phyloP scores from a whole-genome alignment of 2,888 invertebrate species.

The Acanthosepion pharaonis region DNA sequence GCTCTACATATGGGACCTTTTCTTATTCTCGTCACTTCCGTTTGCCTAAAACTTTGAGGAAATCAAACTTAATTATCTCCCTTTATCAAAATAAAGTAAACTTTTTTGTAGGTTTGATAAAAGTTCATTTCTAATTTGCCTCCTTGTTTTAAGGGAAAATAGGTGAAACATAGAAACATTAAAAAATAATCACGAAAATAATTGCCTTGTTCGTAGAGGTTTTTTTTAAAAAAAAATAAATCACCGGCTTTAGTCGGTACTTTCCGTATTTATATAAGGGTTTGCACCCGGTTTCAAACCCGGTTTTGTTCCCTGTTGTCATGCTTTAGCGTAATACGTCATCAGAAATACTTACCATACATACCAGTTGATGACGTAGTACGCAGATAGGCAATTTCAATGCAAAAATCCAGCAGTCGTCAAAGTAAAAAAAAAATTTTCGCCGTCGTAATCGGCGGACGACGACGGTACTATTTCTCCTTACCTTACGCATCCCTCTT shows the following conservation, averaged over 20 bases:
- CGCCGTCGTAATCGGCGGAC: neutral
- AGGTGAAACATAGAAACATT: too few relatives aligned
- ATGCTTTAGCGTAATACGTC: neutral
- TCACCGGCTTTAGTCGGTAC: neutral
- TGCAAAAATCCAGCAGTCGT: slow-evolving; percentile 21
- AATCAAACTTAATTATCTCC: neutral
- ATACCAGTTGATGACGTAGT: neutral
- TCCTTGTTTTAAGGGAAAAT: neutral
- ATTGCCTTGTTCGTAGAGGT: neutral
- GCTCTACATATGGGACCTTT: neutral
- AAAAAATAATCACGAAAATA: too few relatives aligned
- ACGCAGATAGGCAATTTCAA: slow-evolving; percentile 4
- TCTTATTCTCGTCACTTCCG: neutral
- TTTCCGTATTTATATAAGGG: neutral
- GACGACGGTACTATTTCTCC: neutral
- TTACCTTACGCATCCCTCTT: neutral
- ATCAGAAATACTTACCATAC: neutral
- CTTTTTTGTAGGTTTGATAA: neutral
- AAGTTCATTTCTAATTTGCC: neutral
- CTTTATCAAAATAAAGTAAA: neutral
- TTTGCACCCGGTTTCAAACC: neutral
- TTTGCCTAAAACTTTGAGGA: neutral
- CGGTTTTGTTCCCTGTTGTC: neutral
- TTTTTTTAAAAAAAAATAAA: neutral
- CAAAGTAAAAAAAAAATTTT: neutral